Evolutionary conservation across 2,888 invertebrate species (phyloP), one percentile per base, ranked within the genome.

Genomic region (Drosophila histrio): DNA sequence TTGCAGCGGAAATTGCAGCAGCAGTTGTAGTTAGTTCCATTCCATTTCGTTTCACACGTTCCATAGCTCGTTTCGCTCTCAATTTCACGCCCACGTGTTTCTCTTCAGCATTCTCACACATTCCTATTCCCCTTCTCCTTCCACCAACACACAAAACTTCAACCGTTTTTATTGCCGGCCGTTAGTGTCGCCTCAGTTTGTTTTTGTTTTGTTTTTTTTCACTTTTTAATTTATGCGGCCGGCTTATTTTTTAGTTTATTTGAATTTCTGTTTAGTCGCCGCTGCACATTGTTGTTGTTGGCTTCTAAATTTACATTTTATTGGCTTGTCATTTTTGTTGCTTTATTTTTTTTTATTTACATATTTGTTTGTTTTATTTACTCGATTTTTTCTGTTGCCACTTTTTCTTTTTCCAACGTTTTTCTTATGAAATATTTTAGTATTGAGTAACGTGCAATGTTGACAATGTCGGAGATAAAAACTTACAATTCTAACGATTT

Each of bases 281-380:
- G 79, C 52, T 59, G 67, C 41, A 61, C 38, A 9, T 66, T 82
- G 63, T 50, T 71, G 59, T 49, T 73, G 57, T 17, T 57, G 59
- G 30, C 41, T 36, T 65, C 80, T 59, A 76, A 78, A 82, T 82
- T 84, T 69, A 87, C 89, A 83, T 82, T 82, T 82, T 88, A 83
- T 82, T 88, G 61, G 71, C 68, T 44, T 77, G 81, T 84, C 78
- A 80, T 66, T 44, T 22, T 30, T 30, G 11, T 34, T 66, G 5
- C 62, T 43, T 2, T 2, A 17, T 30, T 7, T 46, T 15, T 49
- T 53, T 30, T 13, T 53, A 30, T 58, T 49, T 58, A 30, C 54
- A 41, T 47, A 28, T 69, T 49, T 59, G 36, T 75, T 60, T 68
- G 32, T n/a, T 67, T 56, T 49, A 53, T 60, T 64, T 57, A 53